Evolutionary conservation across 2,797 vertebrate genomes (phyloP).

Genomic region (Sebastiscus albofasciatus): DNA sequence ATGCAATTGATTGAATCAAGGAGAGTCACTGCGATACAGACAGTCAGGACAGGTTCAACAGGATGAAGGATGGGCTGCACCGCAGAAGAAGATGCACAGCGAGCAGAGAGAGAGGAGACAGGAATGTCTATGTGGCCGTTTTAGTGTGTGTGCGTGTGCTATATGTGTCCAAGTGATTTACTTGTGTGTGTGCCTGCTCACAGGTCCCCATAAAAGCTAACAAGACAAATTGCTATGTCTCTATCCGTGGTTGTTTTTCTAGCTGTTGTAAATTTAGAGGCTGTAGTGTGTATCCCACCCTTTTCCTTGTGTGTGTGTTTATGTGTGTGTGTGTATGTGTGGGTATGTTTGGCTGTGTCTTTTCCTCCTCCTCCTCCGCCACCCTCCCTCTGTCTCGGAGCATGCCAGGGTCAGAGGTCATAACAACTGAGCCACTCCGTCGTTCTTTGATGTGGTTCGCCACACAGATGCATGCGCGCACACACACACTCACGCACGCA

Average conservation of each 20-base stretch:
- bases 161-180: conserved; percentile 47
- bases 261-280: conserved; percentile 63
- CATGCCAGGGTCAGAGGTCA: conserved; percentile 78
- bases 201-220: conserved; percentile 61
- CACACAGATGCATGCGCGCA: conserved; percentile 42
- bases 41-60: conserved; percentile 51
- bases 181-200: conserved; percentile 30
- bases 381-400: conserved; percentile 71
- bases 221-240: conserved; percentile 67
- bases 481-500: background rate
- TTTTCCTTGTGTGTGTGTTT: conserved; percentile 22
- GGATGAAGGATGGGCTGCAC: conserved; percentile 22
- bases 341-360: conserved; percentile 27
- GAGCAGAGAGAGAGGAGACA: background rate
- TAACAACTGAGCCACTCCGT: conserved; percentile 72
- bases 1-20: conserved; percentile 55
- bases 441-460: conserved; percentile 75
- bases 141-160: background rate
- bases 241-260: conserved; percentile 52
- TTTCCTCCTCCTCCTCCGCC: conserved; percentile 41
- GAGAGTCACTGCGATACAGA: conserved; percentile 31
- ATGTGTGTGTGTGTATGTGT: conserved; percentile 17
- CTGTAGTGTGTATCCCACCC: conserved; percentile 35
- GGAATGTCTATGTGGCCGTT: conserved; percentile 5
- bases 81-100: conserved; percentile 17